Percentiles rank a stretch among this genome's conserved stretches.
Evolutionary conservation across 2,888 invertebrate genomes (phyloP).

Genomic region (Hesperia comma): DNA sequence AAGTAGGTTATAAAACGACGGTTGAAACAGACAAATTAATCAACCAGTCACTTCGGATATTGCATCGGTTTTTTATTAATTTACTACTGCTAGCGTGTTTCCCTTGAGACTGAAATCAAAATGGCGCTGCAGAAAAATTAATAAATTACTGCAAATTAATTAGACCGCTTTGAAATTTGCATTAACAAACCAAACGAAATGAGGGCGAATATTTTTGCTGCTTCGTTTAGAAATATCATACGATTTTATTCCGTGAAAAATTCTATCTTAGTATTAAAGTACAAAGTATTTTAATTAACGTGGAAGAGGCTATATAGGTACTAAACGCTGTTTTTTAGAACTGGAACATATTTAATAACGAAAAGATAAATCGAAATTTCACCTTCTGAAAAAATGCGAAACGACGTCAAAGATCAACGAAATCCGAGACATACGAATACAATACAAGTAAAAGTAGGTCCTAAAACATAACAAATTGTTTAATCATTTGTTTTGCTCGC

Average conservation of each 20-base stretch:
- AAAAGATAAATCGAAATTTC: neutral
- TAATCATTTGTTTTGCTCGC: too few species aligned
- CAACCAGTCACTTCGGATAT: slow-evolving; percentile 28
- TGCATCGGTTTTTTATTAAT: slow-evolving; percentile 31
- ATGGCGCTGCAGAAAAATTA: slow-evolving; percentile 35
- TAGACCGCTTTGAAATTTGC: slow-evolving; percentile 29
- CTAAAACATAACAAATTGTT: too few species aligned
- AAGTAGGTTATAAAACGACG: neutral
- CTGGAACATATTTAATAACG: neutral
- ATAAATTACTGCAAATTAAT: slow-evolving; percentile 37
- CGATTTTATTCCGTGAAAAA: slow-evolving; percentile 10
- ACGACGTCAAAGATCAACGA: too few species aligned
- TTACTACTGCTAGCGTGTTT: slow-evolving; percentile 28
- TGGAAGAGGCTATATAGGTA: too few species aligned
- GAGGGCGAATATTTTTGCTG: slow-evolving; percentile 22
- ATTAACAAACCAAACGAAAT: slow-evolving; percentile 30
- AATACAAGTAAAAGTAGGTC: too few species aligned
- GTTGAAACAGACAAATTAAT: slow-evolving; percentile 25
- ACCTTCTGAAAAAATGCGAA: too few species aligned
- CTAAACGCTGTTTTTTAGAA: too few species aligned
- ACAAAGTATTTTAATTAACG: neutral
- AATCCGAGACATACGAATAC: too few species aligned
- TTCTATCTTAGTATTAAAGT: neutral
- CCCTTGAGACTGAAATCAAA: slow-evolving; percentile 30
- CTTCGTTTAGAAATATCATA: slow-evolving; percentile 33